phyloP scores from a whole-genome alignment of 2,113 vertebrate species.

The Aix galericulata region DNA sequence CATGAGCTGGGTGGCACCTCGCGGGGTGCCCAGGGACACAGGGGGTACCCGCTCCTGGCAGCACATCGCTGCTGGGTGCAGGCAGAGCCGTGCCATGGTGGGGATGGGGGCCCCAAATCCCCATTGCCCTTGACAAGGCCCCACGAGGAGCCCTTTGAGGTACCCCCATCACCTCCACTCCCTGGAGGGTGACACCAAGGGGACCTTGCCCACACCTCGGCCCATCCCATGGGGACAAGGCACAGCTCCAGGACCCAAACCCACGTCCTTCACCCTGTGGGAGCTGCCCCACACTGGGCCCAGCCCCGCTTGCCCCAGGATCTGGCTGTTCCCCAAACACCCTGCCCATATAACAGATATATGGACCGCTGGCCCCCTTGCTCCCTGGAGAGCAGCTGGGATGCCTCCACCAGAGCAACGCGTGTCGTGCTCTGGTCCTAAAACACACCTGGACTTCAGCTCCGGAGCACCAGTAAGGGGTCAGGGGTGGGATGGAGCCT shows the following conservation, averaged over 20 bases:
- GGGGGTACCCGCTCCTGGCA: neutral
- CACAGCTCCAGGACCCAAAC: no score
- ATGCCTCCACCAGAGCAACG: neutral
- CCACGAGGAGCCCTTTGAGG: rapidly evolving
- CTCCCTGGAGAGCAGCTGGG: neutral
- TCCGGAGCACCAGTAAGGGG: neutral
- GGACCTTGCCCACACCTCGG: no score
- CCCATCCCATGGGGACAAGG: no score
- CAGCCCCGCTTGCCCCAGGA: neutral
- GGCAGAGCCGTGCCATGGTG: rapidly evolving
- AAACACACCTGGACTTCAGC: neutral
- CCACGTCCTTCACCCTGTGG: no score
- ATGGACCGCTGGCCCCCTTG: neutral
- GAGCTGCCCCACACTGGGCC: no score
- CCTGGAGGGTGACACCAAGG: neutral
- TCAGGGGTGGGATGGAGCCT: rapidly evolving
- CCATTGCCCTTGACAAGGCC: no score
- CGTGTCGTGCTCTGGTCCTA: neutral
- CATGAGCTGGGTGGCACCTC: neutral
- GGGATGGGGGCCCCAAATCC: rapidly evolving
- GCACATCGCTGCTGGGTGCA: neutral
- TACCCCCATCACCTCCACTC: rapidly evolving
- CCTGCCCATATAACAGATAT: neutral
- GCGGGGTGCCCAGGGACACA: neutral
- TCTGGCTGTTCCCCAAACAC: neutral